Evolutionary conservation across 2,888 invertebrate species (phyloP).

Genomic region (Ophion obscuratus): DNA sequence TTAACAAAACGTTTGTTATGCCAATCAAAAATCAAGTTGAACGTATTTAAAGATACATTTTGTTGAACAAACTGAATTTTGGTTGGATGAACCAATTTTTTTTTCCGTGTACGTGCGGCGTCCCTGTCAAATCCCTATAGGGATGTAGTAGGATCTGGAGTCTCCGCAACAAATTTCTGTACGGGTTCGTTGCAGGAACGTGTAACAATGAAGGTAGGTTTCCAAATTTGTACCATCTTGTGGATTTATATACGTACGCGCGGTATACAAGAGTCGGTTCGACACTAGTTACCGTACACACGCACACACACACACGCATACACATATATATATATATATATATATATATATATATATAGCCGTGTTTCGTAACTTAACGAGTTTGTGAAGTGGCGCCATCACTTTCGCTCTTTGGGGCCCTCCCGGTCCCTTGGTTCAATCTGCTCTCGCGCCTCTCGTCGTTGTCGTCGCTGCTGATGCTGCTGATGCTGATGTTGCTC

Average conservation of each 20-base stretch:
- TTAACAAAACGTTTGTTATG: too few relatives aligned
- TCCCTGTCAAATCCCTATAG: too few relatives aligned
- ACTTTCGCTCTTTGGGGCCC: constrained; percentile 60
- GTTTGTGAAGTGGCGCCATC: constrained; percentile 68
- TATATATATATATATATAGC: neutral
- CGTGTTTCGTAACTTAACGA: constrained; percentile 62
- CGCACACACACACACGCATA: neutral
- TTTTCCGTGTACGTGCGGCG: too few relatives aligned
- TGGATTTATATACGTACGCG: neutral
- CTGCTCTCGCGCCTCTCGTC: constrained; percentile 55
- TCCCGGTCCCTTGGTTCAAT: constrained; percentile 57
- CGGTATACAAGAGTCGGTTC: too few relatives aligned
- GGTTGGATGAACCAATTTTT: too few relatives aligned
- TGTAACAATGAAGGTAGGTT: neutral
- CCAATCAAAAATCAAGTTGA: too few relatives aligned
- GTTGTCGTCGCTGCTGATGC: constrained; percentile 51
- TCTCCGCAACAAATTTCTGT: neutral
- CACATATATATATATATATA: neutral
- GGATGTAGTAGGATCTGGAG: too few relatives aligned
- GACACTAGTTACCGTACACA: too few relatives aligned
- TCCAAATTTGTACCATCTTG: neutral
- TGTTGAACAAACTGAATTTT: too few relatives aligned
- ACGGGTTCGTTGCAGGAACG: neutral
- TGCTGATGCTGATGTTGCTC: constrained; percentile 60
- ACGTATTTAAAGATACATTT: too few relatives aligned